phyloP scores from a whole-genome alignment of 2,888 invertebrate species.

The Scelioninae gen. 1 region DNA sequence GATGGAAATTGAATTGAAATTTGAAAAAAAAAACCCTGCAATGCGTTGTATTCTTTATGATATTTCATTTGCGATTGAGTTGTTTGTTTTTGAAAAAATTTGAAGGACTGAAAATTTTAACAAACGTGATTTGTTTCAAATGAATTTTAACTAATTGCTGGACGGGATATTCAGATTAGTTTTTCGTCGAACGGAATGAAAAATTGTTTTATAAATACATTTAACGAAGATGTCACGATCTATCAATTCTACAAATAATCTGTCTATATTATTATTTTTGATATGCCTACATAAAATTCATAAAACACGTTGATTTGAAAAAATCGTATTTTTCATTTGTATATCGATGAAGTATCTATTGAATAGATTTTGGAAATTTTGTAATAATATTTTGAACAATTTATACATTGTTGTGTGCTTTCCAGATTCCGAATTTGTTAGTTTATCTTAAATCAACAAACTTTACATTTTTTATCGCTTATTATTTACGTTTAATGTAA shows the following conservation, averaged over 20 bases:
- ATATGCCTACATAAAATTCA: background rate
- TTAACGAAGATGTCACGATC: conserved; percentile 30
- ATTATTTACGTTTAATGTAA: no score
- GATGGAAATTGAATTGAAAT: conserved; percentile 48
- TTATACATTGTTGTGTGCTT: no score
- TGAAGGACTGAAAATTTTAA: conserved; percentile 6
- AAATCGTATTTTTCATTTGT: no score
- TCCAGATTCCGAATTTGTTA: no score
- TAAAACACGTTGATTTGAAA: background rate
- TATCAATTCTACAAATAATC: conserved; percentile 25
- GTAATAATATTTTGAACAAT: no score
- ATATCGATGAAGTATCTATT: no score
- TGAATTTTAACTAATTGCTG: conserved; percentile 19
- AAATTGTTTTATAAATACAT: conserved; percentile 40
- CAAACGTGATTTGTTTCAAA: conserved; percentile 16
- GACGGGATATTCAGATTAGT: conserved; percentile 11
- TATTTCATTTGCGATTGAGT: background rate
- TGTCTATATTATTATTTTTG: background rate
- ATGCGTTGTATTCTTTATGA: background rate
- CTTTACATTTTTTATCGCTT: no score
- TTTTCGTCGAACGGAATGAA: conserved; percentile 10
- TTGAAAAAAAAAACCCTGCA: conserved; percentile 30
- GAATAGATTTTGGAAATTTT: no score
- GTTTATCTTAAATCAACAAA: no score
- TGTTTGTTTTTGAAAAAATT: conserved; percentile 5